Conservation (phyloP, 2,888 invertebrate genomes). For the Pyrochroa serraticornis region DNA sequence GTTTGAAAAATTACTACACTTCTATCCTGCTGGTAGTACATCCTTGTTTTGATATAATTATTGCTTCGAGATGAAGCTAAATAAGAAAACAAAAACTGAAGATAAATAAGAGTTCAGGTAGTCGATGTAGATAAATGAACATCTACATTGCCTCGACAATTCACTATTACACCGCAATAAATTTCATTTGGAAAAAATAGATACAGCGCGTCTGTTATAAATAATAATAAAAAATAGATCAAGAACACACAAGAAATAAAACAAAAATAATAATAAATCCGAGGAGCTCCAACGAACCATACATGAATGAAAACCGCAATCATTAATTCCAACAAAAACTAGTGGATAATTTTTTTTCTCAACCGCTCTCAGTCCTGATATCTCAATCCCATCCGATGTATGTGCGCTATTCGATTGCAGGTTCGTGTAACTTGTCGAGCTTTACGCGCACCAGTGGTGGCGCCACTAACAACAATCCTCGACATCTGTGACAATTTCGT, state of each 20-base stretch:
- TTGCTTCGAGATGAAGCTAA: no score
- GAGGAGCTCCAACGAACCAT: slow-evolving; percentile 49
- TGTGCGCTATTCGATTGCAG: slow-evolving; percentile 36
- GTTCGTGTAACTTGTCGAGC: slow-evolving; percentile 45
- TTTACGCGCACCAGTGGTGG: slow-evolving; percentile 42
- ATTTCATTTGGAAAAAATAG: slow-evolving; percentile 1
- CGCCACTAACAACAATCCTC: slow-evolving; percentile 14
- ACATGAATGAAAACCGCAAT: slow-evolving; percentile 54
- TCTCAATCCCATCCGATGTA: slow-evolving; percentile 45
- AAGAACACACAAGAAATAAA: slow-evolving; percentile 41
- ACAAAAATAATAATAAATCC: slow-evolving; percentile 47
- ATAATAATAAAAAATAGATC: slow-evolving; percentile 34
- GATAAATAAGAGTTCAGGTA: no score
- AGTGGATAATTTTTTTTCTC: slow-evolving; percentile 50
- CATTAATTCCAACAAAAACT: slow-evolving; percentile 51
- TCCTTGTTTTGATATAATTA: no score
- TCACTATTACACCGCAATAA: no score
- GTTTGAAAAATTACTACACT: no score
- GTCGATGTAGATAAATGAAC: no score
- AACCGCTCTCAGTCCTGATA: slow-evolving; percentile 47
- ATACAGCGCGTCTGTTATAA: slow-evolving; percentile 11
- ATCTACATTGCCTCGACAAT: no score
- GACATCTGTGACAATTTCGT: slow-evolving; percentile 6
- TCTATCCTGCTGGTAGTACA: no score
- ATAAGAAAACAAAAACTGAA: no score